Base-by-base conservation (phyloP, 2,888 invertebrate genomes). In the Leptinotarsa haldemani region DNA sequence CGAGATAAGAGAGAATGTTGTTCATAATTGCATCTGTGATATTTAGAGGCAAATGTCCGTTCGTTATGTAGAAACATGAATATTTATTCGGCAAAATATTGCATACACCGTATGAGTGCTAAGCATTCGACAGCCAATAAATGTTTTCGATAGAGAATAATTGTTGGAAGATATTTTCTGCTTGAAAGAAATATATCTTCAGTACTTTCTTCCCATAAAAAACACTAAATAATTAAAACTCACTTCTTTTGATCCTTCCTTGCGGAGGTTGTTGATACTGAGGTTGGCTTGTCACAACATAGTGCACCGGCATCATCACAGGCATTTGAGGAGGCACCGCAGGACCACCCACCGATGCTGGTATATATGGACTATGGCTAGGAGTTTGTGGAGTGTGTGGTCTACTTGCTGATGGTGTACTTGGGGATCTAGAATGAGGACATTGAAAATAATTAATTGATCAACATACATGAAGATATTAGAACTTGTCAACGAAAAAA, bases 311-410 rank as follows among this genome's bases (percentile, higher is more conserved):
- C 80, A 88, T 87, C 87, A 89, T 87, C 58, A 88, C 86, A 18
- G 88, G 85, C 77, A 88, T 84, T 53, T 82, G 84, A 48, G 82
- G 84, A 53, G 85, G 86, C 5, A 83, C 84, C 1, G 85, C 89
- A 25, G 89, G 89, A n/a, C 89, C 89, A 1, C 89, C 89, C 71
- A 90, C 89, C 1, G 88, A 89, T 16, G 87, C 88, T 85, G 78
- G 83, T n/a, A 87, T 85, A 75, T 86, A 87, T 1, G 86, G 85
- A 69, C 82, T 84, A 76, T 85, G 85, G 75, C 86, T 86, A 40
- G 95, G 95, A 50, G 95, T 95, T 86, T 95, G 95, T 48, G 96
- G 95, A 58, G 96, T 96, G 86, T 95, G 95, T 52, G 96, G 95
- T 79, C 94, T 91, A 84, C 89, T 91, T 50, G 91, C 91, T 30